Evolutionary conservation across 2,113 vertebrate genomes (phyloP), one percentile per base, ranked within the genome.

Genomic region (Lonchura striata): DNA sequence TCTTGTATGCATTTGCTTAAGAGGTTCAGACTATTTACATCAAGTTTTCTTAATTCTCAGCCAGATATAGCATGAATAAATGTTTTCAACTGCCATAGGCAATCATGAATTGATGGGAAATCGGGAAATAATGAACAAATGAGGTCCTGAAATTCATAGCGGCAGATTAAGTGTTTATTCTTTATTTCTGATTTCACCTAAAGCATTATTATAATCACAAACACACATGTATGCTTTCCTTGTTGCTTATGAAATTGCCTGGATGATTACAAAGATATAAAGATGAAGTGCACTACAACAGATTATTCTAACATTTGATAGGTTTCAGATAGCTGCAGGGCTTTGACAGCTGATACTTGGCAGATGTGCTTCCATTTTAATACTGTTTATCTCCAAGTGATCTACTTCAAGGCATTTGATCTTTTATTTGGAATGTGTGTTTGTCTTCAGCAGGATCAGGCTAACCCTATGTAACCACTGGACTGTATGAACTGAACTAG

Each of bases 361-460:
- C 95, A 97, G 86, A 96, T 96, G 97, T 91, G 81, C 71, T 94
- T 88, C 91, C 93, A 93, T 92, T 96, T 94, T 96, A 97, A 93
- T 80, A 87, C 80, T 56, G 91, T 84, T 95, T 95, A 86, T 94
- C 91, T 92, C 76, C 85, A 87, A 96, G 86, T 63, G 86, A 92
- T 96, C 87, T 93, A 93, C 86, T 97, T 95, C 82, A 80, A 94
- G 91, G 66, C 65, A 90, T 86, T 91, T 87, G n/a, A 71, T 92
- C 94, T 95, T 93, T 94, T 94, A 77, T 88, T 88, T 69, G 78
- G 47, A 92, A 93, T 11, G 41, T 78, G 74, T 60, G 78, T 89
- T 52, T 88, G 77, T 84, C 41, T 86, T 77, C 22, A 35, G 59
- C 35, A 71, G 42, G 71, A 92, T 82, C 61, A 85, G 54, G 61